A percentile compares a stretch with the other conserved stretches of the same genome.
Evolutionary conservation across 2,888 invertebrate species (phyloP).

Genomic region (Euclidia mi): DNA sequence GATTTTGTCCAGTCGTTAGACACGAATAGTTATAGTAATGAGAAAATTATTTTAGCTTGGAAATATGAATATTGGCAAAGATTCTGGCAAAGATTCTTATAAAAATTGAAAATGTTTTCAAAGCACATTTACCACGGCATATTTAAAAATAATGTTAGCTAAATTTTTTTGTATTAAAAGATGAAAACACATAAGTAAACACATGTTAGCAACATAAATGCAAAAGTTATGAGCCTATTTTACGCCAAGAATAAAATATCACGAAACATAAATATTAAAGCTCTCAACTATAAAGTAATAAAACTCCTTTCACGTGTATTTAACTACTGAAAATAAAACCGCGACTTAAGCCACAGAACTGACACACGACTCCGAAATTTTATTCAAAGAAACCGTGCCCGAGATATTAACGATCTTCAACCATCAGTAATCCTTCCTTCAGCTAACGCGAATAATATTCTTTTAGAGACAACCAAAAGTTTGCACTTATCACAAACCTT

Average conservation of each 20-base stretch:
- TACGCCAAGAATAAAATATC: too few species aligned
- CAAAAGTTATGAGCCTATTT: too few species aligned
- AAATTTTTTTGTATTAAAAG: too few species aligned
- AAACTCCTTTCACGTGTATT: constrained; percentile 25
- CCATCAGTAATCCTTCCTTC: constrained; percentile 55
- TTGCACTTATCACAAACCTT: constrained; percentile 4
- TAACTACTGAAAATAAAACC: constrained; percentile 28
- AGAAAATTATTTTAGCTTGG: not conserved
- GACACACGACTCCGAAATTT: constrained; percentile 39
- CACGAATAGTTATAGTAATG: not conserved
- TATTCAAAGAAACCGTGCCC: constrained; percentile 51
- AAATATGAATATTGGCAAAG: not conserved
- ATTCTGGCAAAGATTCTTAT: too few species aligned
- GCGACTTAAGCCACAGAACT: constrained; percentile 27
- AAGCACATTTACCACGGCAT: too few species aligned
- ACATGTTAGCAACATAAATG: too few species aligned
- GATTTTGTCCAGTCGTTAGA: constrained; percentile 3
- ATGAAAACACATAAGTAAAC: too few species aligned
- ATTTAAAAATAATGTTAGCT: too few species aligned
- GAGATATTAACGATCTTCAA: constrained; percentile 48
- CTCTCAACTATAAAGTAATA: constrained; percentile 10
- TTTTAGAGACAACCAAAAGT: constrained; percentile 20
- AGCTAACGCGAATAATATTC: constrained; percentile 52
- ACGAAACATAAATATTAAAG: constrained; percentile 14
- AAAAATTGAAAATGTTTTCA: too few species aligned